These are phyloP conservation scores for Clinocottus analis DNA, from an alignment of 2,113 vertebrate genomes.

Conservation along the genomic window DNA sequence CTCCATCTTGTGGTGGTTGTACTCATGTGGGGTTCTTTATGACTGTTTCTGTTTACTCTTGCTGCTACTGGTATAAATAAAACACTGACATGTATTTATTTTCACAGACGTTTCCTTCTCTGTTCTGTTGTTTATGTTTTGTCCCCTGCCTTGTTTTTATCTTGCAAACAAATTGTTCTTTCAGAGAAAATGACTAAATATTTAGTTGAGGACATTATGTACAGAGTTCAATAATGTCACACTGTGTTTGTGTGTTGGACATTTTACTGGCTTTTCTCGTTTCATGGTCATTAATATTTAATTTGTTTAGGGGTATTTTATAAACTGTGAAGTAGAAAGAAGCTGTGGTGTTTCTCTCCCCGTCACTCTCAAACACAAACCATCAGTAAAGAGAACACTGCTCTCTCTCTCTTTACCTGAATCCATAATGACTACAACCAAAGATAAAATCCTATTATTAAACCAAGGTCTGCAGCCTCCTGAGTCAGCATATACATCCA, in stretches of 20 bases:
- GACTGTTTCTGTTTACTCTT: neutral
- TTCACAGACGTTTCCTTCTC: neutral
- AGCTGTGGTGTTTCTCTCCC: neutral
- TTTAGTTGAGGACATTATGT: neutral
- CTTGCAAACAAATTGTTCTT: neutral
- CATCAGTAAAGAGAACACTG: neutral
- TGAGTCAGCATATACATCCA: neutral
- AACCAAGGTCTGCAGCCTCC: no score
- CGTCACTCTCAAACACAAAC: neutral
- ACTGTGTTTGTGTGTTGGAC: neutral
- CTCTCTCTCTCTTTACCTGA: neutral
- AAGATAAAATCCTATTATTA: no score
- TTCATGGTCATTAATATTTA: neutral
- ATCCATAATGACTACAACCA: neutral
- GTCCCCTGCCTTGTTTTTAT: neutral
- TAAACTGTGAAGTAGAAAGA: neutral
- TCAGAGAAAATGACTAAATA: neutral
- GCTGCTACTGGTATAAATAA: neutral
- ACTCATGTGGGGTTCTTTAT: neutral
- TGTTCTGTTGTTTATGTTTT: neutral
- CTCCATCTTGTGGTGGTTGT: constrained; percentile 52
- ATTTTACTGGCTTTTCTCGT: neutral
- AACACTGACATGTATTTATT: neutral
- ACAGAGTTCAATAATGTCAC: no score
- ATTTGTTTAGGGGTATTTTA: no score